Percentiles rank a stretch among this genome's conserved stretches.
Conservation (phyloP, 2,113 vertebrate species). For the Ploceus nigricollis region DNA sequence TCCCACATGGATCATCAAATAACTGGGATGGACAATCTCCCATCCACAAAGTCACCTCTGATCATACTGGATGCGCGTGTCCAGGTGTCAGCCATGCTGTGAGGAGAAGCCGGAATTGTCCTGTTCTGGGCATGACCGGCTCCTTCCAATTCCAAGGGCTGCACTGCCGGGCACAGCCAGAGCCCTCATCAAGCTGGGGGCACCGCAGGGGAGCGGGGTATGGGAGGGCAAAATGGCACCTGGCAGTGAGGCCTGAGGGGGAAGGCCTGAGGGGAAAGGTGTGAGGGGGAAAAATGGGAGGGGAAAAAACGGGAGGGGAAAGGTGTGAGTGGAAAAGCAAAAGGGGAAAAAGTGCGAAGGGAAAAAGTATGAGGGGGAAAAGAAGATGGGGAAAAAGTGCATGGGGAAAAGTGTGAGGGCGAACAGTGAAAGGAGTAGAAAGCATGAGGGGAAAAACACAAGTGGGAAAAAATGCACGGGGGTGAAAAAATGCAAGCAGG, state of each 20-base stretch:
- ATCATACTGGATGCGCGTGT: rapidly evolving
- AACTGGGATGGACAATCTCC: neutral
- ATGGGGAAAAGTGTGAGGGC: no score
- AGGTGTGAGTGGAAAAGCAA: neutral
- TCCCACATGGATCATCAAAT: rapidly evolving
- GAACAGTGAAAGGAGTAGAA: no score
- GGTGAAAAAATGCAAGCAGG: no score
- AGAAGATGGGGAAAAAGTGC: no score
- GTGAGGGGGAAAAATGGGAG: rapidly evolving
- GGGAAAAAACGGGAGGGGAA: neutral
- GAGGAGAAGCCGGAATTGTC: rapidly evolving
- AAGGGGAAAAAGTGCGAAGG: no score
- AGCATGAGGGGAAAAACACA: neutral
- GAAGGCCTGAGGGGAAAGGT: no score
- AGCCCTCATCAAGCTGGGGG: rapidly evolving
- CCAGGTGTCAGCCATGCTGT: rapidly evolving
- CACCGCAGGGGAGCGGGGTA: neutral
- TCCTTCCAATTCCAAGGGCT: neutral
- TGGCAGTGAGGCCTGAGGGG: rapidly evolving
- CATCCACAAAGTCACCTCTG: neutral
- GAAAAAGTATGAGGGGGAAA: neutral
- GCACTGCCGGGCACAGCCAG: rapidly evolving
- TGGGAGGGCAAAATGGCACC: neutral
- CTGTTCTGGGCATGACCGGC: rapidly evolving
- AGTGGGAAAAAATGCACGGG: neutral